phyloP scores from a whole-genome alignment of 2,113 vertebrate genomes.

The Istiophorus platypterus region DNA sequence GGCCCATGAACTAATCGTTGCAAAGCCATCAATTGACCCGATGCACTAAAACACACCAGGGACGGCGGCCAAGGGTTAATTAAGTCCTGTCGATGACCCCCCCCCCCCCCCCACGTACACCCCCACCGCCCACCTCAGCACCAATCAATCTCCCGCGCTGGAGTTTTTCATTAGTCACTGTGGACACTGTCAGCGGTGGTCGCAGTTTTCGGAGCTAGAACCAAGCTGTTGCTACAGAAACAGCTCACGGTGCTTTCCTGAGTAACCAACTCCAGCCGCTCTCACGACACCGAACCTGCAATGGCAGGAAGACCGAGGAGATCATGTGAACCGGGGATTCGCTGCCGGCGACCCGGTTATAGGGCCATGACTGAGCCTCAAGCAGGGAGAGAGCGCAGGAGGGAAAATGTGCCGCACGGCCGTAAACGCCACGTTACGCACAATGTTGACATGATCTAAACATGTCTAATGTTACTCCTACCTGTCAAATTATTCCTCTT shows the following conservation, averaged over 20 bases:
- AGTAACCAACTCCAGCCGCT: slow-evolving; percentile 45
- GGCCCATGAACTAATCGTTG: not conserved
- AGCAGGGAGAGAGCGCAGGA: not conserved
- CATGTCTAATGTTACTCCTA: not conserved
- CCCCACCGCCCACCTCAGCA: no score
- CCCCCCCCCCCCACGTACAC: not conserved
- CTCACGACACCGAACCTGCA: slow-evolving; percentile 21
- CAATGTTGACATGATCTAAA: not conserved
- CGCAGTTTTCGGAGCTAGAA: slow-evolving; percentile 3
- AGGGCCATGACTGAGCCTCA: not conserved
- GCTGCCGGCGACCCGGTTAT: not conserved
- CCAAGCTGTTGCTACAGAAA: slow-evolving; percentile 59
- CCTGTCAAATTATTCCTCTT: not conserved
- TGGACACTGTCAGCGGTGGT: slow-evolving; percentile 18
- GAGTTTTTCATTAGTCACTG: slow-evolving; percentile 48
- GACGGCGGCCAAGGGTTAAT: slow-evolving; percentile 29
- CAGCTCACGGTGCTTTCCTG: slow-evolving; percentile 39
- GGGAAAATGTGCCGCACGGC: not conserved
- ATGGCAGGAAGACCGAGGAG: slow-evolving; percentile 11
- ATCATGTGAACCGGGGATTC: slow-evolving; percentile 26
- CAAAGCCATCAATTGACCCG: slow-evolving; percentile 17
- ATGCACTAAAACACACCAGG: slow-evolving; percentile 17
- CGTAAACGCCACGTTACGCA: not conserved
- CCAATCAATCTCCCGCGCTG: slow-evolving; percentile 13
- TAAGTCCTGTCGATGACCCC: slow-evolving; percentile 44